phyloP scores from a whole-genome alignment of 1,140 invertebrate species.

The Procambarus virginalis region DNA sequence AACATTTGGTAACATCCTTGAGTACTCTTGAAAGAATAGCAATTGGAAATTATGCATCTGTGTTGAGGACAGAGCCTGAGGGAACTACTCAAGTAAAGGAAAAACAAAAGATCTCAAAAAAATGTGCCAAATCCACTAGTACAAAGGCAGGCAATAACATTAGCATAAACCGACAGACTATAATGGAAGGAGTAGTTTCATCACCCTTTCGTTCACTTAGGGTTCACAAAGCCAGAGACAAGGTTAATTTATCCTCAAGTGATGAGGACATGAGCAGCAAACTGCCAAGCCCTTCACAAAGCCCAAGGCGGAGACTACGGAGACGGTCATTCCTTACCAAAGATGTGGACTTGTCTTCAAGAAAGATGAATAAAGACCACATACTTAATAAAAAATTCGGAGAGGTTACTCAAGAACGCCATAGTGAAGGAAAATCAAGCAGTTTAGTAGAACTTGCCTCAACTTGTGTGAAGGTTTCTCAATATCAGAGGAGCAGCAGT shows the following conservation, averaged over 20 bases:
- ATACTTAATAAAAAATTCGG: not conserved
- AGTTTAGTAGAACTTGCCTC: slow-evolving; percentile 41
- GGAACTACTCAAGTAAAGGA: slow-evolving; percentile 53
- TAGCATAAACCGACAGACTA: not conserved
- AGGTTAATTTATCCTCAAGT: slow-evolving; percentile 41
- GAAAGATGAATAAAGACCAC: not conserved
- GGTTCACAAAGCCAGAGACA: not conserved
- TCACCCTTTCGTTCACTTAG: slow-evolving; percentile 8
- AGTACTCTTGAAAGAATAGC: slow-evolving; percentile 66
- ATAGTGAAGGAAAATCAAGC: slow-evolving; percentile 52
- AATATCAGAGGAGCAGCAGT: slow-evolving; percentile 48
- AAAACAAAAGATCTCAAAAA: slow-evolving; percentile 36
- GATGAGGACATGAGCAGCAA: slow-evolving; percentile 39
- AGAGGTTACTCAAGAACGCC: slow-evolving; percentile 24
- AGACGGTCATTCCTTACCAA: not conserved
- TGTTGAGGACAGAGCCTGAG: slow-evolving; percentile 61
- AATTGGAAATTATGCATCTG: slow-evolving; percentile 65
- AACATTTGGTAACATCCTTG: slow-evolving; percentile 33
- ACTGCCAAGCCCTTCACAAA: slow-evolving; percentile 43
- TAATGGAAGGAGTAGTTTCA: not conserved
- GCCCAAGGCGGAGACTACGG: slow-evolving; percentile 39
- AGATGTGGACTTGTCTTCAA: slow-evolving; percentile 5
- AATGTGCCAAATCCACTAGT: not conserved
- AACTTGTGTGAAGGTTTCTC: not conserved
- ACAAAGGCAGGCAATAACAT: slow-evolving; percentile 2